Evolutionary conservation across 2,113 vertebrate genomes (phyloP), one percentile per base, ranked within the genome.

Genomic region (Regulus satrapa): DNA sequence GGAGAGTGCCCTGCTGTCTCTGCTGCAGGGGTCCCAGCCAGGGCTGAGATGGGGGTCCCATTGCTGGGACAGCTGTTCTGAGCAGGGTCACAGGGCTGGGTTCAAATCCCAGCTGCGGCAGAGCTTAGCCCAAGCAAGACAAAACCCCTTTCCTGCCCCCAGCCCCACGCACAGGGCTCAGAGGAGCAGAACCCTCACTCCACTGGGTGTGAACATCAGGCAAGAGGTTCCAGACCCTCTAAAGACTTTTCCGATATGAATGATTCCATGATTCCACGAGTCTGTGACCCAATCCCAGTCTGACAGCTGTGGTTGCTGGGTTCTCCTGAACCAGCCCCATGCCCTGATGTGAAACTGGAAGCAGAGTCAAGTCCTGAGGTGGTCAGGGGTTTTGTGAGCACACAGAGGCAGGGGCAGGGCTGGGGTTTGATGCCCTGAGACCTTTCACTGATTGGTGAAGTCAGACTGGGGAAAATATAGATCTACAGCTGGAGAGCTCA

Each of bases 141-240:
- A 32, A 63, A 77, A 13, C 6, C 36, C 36, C 1, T 1, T 8
- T 43, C 24, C 32, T 63, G 61, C 16, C 52, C 58, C 41, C n/a
- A 24, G 40, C 66, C 19, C 23, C 5, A 3, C 0, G 21, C 43
- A 25, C 0, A 0, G 26, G 11, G 52, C 58, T 31, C 40, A 19
- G 36, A 12, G 11, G 20, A 54, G 59, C 19, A 41, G 38, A 58
- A 73, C 31, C 26, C 56, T 54, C 38, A 4, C 36, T 76, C 28
- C 31, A 0, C 31, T 15, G 17, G 26, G 6, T 9, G 19, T 5
- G 8, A 29, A 12, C 1, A 3, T 12, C 34, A 4, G 0, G 4
- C 40, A 18, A 18, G 64, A 10, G 34, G 31, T 24, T 20, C 68
- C 73, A 78, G 52, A 19, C 6, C 16, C 28, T 41, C 49, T 41